Evolutionary conservation across 1,140 invertebrate genomes (phyloP), one percentile per base, ranked within the genome.

Genomic region (Nasonia longicornis): DNA sequence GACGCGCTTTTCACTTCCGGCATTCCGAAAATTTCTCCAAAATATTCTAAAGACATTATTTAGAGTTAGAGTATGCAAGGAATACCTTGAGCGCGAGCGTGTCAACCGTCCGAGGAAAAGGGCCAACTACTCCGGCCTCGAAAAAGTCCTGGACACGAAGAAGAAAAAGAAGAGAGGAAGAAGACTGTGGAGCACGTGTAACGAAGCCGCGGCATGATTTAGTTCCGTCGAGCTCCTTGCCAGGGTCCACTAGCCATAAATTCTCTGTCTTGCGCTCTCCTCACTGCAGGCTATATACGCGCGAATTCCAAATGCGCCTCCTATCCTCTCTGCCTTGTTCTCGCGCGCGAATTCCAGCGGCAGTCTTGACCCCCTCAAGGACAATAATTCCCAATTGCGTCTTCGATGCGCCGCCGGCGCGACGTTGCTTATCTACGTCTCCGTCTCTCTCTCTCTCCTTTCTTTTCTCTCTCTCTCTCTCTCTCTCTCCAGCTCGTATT

Each of bases 241-340:
- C 82, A 82, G 83, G 83, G 83, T 85, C 52, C 84, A 84, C 84
- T 81, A 58, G 82, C 83, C 79, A 86, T 86, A 86, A 86, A 86
- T 86, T 79, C 73, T 77, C 42, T 69, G 31, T 45, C 70, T 45
- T 64, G 26, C 26, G 26, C 26, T 67, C 77, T 80, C 75, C 52
- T 58, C 52, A 6, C 16, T 58, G 6, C 52, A 58, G 52, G 52
- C 52, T 58, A n/a, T 58, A n/a, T 58, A 52, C 0, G 76, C 81
- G 64, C 81, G 74, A 58, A 83, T 80, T 77, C 63, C 73, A 77
- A 78, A 79, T 81, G 29, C 52, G 66, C 82, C 35, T 45, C 38
- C 38, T 35, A 26, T 76, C 10, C 71, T 20, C 66, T 76, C 10
- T 67, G 16, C 4, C 66, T 52, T 64, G 29, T 58, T 26, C 48